Base-by-base conservation (phyloP, 1,140 invertebrate species). In the Chlorops oryzae region DNA sequence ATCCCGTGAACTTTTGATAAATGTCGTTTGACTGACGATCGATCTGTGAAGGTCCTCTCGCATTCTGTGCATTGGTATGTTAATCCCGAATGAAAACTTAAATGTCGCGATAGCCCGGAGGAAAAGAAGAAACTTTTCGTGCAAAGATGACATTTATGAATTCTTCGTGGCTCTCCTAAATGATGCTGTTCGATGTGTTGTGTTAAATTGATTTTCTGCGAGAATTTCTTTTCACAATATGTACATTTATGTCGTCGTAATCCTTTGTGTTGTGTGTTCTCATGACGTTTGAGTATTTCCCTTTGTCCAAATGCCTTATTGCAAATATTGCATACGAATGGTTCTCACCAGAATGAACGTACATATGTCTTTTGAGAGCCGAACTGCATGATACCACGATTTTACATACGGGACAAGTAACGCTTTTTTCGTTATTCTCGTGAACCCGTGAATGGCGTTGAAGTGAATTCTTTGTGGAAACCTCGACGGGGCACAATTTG, bases 231-330 rank as follows among this genome's bases (percentile, higher is more conserved):
- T 1, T 78, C 73, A 63, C 90, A 92, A 52, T 81, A 78, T 32
- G 80, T 76, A 65, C 89, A 92, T 59, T 82, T 80, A 72, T 86
- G 88, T 1, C 90, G 90, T 62, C 88, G 87, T 55, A 84, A 80
- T 7, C 90, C 89, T 1, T 85, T 87, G 61, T 95, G 90, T n/a
- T 95, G 90, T n/a, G 85, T 86, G 66, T 90, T 82, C 55, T 88
- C 78, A 72, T 95, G 91, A 0, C 89, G 80, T 23, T 85, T 77
- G 13, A 92, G 76, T 55, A 91, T 87, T 65, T 88, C 87, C 44
- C 86, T 82, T 65, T 90, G 83, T 2, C 86, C 81, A 64, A 90
- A 92, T 23, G 79, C 75, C 20, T 83, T 80, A 7, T 77, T 76
- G 66, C 90, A 92, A 24, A 80, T 75, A 6, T 79, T 77, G 65